Evolutionary conservation across 2,888 invertebrate species (phyloP), one percentile per base, ranked within the genome.

Genomic region (Liposcelis brunnea): DNA sequence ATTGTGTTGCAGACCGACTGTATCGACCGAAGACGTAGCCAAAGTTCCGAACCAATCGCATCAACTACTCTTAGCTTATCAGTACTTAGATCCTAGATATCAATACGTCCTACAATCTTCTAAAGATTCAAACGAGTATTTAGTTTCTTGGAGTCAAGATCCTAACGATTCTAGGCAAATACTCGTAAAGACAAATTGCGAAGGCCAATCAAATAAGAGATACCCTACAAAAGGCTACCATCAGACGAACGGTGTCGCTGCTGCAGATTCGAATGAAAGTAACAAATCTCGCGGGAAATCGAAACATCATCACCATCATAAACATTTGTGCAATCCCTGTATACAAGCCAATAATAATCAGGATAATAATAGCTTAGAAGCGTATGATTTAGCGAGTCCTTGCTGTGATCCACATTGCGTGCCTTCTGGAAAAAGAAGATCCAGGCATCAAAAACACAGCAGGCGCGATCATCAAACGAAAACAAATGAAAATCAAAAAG

Each of bases 401-500:
- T 86, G 86, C 57, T 86, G 86, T 59, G 83, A 85, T 59, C 80
- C 85, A 0, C 80, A 84, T 53, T 87, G 85, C 58, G 83, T 86
- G 42, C 85, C 86, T 2, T 75, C 75, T 45, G 64, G 52, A 57
- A 64, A 60, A 44, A 61, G 72, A 21, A 64, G 36, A 21, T 38
- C 45, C 21, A 34, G 71, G 18, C 72, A 72, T 52, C 71, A 72
- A 53, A 72, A 72, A 52, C 26, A 26, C 26, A 26, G 26, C 8
- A 4, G 26, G 26, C 68, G 72, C 43, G 59, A 12, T 58, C 68
- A 14, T 32, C 59, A 70, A 18, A 63, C 68, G 33, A 63, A 69
- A 6, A 67, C 67, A 52, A 68, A 69, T 36, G 78, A 79, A 57
- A 77, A 77, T 53, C 72, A 74, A 48, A 68, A 70, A 38, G 62